Evolutionary conservation across 2,113 vertebrate species (phyloP).

Genomic region (Cynocephalus volans): DNA sequence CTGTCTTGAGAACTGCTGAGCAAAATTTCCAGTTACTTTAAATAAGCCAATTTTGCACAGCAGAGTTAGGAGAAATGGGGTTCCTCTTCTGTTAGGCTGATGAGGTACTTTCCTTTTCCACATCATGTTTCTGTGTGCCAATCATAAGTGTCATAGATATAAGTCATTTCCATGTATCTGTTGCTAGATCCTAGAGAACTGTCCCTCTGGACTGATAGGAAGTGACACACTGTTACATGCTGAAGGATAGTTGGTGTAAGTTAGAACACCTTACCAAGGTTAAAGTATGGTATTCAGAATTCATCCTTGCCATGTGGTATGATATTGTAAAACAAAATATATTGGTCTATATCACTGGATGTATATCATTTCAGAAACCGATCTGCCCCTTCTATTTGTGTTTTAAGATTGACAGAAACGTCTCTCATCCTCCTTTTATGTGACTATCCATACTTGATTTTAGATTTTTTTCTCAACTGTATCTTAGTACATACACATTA

Average conservation of each 20-base stretch:
- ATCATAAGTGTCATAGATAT: background rate
- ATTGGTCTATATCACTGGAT: background rate
- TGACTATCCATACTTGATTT: background rate
- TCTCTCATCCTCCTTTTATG: background rate
- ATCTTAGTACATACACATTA: background rate
- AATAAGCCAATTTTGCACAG: background rate
- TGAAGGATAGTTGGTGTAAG: background rate
- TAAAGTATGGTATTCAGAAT: slow-evolving; percentile 13
- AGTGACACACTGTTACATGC: background rate
- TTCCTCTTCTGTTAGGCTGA: background rate
- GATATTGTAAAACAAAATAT: background rate
- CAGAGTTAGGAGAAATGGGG: background rate
- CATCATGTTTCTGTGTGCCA: background rate
- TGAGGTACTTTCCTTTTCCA: background rate
- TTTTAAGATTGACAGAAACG: slow-evolving; percentile 15
- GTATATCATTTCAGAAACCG: background rate
- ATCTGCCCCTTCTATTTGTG: background rate
- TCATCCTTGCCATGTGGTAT: background rate
- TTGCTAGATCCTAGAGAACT: background rate
- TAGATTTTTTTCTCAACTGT: background rate
- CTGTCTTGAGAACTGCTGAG: background rate
- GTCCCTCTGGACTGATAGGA: background rate
- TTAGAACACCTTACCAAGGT: slow-evolving; percentile 26
- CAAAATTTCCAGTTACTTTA: background rate
- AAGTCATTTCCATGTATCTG: slow-evolving; percentile 21